Base-by-base conservation (phyloP, 2,888 invertebrate genomes). In the Cosmopolites sordidus region DNA sequence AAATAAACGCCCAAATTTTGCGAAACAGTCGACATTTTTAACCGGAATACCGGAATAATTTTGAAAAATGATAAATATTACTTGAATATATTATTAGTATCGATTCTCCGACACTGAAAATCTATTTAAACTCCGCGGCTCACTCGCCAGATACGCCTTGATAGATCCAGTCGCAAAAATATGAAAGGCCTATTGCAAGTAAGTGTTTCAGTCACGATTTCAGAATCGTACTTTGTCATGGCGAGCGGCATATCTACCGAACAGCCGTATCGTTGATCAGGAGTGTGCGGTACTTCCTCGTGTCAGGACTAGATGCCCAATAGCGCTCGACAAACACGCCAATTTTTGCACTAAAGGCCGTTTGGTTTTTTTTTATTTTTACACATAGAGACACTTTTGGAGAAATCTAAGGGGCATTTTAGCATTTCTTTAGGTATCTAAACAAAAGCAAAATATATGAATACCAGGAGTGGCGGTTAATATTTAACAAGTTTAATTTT, bases 121-220 rank as follows among this genome's bases (percentile, higher is more conserved):
- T 11, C 46, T 39, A 45, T 46, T 46, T 38, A 39, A 38, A 14
- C 15, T 37, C 18, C 29, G 40, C 39, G 6, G 27, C 22, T 27
- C 16, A 22, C 18, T 6, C 2, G 5, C 16, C 14, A 29, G 53
- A 50, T 53, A 50, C 42, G 48, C 46, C 51, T 43, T 50, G 52
- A 52, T 52, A 50, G 51, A 55, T 59, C n/a, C 56, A 55, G 57
- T 57, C 44, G 59, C 65, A 67, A 65, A 68, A 67, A 68, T 67
- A 67, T 67, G 67, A 69, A 68, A 68, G 66, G 67, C 58, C 61
- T 62, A 33, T 50, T 47, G 48, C 46, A 6, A 3, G 46, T 54
- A 63, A 65, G 66, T 64, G 67, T 65, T 68, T 64, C 58, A 65
- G 68, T 69, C 69, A 69, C 69, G 69, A 69, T 66, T 54, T 61